phyloP scores from a whole-genome alignment of 2,888 invertebrate species.

The Suillia variegata region DNA sequence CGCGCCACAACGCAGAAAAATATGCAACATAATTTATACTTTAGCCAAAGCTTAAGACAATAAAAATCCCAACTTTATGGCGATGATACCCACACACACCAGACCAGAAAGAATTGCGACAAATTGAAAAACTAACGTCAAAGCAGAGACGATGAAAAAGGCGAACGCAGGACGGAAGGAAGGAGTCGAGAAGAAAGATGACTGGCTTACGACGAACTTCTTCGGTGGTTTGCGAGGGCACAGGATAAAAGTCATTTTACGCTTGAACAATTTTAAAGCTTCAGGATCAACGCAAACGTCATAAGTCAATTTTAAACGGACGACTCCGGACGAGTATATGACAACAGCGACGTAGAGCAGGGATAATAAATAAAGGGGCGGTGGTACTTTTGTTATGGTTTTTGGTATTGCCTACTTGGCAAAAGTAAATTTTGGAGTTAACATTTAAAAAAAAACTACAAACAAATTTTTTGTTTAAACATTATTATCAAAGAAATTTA shows the following conservation, averaged over 20 bases:
- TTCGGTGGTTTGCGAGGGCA: no score
- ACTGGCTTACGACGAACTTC: no score
- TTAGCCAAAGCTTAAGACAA: constrained; percentile 8
- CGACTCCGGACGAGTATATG: no score
- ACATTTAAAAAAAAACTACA: no score
- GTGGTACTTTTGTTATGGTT: no score
- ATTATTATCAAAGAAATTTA: no score
- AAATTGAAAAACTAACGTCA: constrained; percentile 8
- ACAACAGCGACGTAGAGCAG: no score
- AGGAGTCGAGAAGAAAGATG: not conserved
- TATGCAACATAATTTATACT: constrained; percentile 24
- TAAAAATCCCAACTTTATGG: not conserved
- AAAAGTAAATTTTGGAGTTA: no score
- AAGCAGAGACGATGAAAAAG: constrained; percentile 5
- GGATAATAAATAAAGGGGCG: no score
- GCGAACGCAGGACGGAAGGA: not conserved
- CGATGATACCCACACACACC: not conserved
- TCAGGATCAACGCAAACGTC: not conserved
- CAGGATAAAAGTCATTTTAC: constrained; percentile 17
- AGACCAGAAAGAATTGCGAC: constrained; percentile 9
- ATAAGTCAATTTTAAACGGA: constrained; percentile 4
- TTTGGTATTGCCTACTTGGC: no score
- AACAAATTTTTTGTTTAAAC: no score
- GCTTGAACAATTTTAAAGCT: constrained; percentile 16
- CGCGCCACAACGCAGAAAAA: constrained; percentile 17